Evolutionary conservation across 2,888 invertebrate species (phyloP).

Genomic region (Mycogona germanica): DNA sequence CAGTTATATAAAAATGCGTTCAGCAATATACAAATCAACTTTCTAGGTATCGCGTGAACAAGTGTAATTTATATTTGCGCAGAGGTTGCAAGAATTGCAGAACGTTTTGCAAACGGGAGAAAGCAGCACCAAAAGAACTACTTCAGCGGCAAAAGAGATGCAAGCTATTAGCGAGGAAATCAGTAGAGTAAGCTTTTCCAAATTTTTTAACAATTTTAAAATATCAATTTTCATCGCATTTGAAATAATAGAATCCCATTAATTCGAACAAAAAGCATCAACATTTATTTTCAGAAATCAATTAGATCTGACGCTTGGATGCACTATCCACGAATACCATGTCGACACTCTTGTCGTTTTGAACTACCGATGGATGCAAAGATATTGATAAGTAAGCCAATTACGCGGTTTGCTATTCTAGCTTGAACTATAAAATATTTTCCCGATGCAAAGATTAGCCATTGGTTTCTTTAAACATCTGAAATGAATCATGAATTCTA

Average conservation of each 20-base stretch:
- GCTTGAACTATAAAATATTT: too few relatives aligned
- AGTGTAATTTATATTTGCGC: not conserved
- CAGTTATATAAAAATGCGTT: too few relatives aligned
- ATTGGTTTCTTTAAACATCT: not conserved
- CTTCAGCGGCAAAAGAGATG: not conserved
- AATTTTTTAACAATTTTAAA: too few relatives aligned
- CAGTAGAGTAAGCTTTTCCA: not conserved
- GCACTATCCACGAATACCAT: not conserved
- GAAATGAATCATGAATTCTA: not conserved
- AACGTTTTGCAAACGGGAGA: not conserved
- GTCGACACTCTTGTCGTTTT: slow-evolving; percentile 1
- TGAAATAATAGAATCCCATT: too few relatives aligned
- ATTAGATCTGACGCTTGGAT: not conserved
- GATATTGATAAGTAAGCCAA: not conserved
- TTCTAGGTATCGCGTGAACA: not conserved
- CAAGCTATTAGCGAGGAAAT: slow-evolving; percentile 4
- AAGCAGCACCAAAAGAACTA: not conserved
- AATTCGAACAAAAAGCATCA: too few relatives aligned
- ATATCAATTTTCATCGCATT: too few relatives aligned
- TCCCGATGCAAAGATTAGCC: too few relatives aligned
- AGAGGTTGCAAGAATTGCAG: slow-evolving; percentile 3
- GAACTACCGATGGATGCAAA: slow-evolving; percentile 5
- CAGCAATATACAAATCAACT: too few relatives aligned
- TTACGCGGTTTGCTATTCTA: too few relatives aligned
- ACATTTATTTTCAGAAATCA: slow-evolving; percentile 2